Evolutionary conservation across 2,888 invertebrate species (phyloP), one percentile per base, ranked within the genome.

Genomic region (Torymus auratus): DNA sequence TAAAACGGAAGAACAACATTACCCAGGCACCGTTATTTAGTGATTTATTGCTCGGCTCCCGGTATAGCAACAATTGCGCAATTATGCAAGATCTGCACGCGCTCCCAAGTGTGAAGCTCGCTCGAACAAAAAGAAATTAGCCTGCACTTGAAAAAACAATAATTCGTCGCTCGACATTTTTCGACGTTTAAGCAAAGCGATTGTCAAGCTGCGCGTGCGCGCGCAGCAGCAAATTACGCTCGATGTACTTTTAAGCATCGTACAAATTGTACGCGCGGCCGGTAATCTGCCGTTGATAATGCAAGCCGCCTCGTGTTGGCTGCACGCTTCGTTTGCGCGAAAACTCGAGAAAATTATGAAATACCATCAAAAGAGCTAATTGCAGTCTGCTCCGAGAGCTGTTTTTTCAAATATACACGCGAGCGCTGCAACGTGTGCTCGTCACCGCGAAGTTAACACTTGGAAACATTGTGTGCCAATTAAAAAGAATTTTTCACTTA

Each of bases 211-310:
- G 28, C 28, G 28, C 28, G 52, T 12, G 28, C 56, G 58, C 11
- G n/a, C 28, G 55, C 56, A 14, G 13, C 5, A 56, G n/a, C 23
- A 71, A 67, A 71, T 78, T 78, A 67, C 15, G 20, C 17, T 60
- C 64, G 10, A 65, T 58, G 60, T 56, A 60, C 28, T 17, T 52
- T 15, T 73, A 55, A 78, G 28, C 20, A 23, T 52, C 13, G 41
- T 65, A 65, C 78, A 78, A 78, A 52, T 64, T 53, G 28, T 12
- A 14, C 52, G 64, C 28, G 7, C 28, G 52, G 58, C 62, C 20
- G 62, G 23, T 82, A 85, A 80, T 64, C 79, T 84, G 78, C 84
- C 84, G 84, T 83, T 86, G 85, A 89, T 82, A 82, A 82, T 71
- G 67, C 61, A 65, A 74, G 70, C 41, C 56, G 70, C 41, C 56